Evolutionary conservation across 2,113 vertebrate genomes (phyloP).

Genomic region (Rutilus rutilus): DNA sequence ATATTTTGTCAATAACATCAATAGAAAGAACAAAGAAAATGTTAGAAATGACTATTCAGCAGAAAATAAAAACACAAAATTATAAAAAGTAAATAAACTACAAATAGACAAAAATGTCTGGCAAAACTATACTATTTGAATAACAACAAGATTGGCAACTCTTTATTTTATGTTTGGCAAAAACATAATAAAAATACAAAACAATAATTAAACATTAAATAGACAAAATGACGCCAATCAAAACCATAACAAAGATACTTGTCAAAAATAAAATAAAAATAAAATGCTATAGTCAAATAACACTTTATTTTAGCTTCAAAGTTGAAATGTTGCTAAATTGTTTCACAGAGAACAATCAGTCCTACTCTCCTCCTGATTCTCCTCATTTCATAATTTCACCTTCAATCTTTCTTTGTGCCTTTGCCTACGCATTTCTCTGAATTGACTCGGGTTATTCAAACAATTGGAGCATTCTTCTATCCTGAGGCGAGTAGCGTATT

Average conservation of each 20-base stretch:
- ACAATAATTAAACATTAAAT: neutral
- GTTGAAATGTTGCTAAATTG: neutral
- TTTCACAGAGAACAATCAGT: conserved; percentile 7
- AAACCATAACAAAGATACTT: neutral
- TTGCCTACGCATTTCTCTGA: conserved; percentile 6
- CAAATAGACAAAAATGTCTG: neutral
- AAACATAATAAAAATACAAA: neutral
- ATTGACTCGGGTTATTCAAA: conserved; percentile 20
- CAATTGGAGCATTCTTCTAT: conserved; percentile 15
- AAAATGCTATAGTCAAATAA: neutral
- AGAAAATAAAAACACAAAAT: neutral
- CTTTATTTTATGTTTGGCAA: neutral
- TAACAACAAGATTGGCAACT: neutral
- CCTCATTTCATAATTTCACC: conserved; percentile 11
- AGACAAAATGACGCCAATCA: neutral
- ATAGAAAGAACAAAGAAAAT: no score
- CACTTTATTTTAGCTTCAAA: neutral
- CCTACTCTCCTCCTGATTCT: neutral
- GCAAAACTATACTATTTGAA: neutral
- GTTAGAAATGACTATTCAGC: no score
- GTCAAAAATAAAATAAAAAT: neutral
- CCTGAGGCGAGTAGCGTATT: neutral
- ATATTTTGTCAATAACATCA: neutral
- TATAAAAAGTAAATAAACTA: neutral
- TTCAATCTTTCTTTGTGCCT: neutral